Conservation (phyloP, 2,113 vertebrate genomes). For the Anolis carolinensis region DNA sequence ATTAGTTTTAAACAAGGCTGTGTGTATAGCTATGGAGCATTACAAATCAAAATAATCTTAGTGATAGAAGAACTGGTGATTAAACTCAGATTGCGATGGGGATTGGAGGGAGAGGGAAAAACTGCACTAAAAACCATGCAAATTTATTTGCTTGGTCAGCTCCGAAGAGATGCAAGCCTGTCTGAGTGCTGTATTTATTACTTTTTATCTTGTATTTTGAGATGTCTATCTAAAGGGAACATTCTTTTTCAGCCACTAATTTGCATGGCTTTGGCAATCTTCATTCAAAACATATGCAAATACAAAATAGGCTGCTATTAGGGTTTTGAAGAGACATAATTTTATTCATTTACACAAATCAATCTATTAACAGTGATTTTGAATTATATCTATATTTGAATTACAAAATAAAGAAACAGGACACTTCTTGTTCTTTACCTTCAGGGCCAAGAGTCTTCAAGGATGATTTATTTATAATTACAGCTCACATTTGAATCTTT, state of each 20-base stretch:
- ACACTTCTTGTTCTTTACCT: conserved; percentile 43
- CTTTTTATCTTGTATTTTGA: conserved; percentile 58
- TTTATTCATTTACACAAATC: conserved; percentile 71
- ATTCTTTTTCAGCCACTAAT: conserved; percentile 68
- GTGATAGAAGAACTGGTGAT: conserved; percentile 34
- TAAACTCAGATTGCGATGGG: background rate
- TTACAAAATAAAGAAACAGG: conserved; percentile 44
- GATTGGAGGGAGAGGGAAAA: no score
- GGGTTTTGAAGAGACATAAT: conserved; percentile 65
- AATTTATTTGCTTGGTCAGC: conserved; percentile 39
- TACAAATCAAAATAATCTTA: conserved; percentile 9
- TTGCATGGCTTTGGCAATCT: conserved; percentile 78
- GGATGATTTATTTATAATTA: conserved; percentile 35
- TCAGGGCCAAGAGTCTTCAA: conserved; percentile 10
- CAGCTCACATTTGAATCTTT: conserved; percentile 2
- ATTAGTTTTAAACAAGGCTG: conserved; percentile 27
- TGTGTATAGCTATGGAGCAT: conserved; percentile 4
- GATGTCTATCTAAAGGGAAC: conserved; percentile 68
- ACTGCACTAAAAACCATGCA: conserved; percentile 23
- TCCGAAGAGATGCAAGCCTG: conserved; percentile 21
- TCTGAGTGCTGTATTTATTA: conserved; percentile 21
- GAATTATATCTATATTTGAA: conserved; percentile 72
- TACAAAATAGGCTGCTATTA: conserved; percentile 69
- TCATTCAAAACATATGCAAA: conserved; percentile 84
- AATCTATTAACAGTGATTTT: conserved; percentile 65